These are phyloP conservation scores for Theocolax elegans DNA, from an alignment of 1,140 invertebrate genomes.

Conservation along the genomic window DNA sequence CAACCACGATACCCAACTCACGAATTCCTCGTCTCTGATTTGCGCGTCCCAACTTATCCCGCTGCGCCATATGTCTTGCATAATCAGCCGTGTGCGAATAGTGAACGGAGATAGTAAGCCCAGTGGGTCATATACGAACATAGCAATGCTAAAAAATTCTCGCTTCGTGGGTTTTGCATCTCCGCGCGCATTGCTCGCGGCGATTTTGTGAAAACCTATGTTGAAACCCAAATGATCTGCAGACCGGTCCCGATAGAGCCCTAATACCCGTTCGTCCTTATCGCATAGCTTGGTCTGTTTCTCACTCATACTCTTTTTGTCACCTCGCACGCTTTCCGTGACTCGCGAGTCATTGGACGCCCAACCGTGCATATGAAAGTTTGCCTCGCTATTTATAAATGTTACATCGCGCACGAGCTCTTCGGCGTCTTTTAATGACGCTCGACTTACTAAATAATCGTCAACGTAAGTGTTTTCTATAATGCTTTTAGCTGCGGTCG, in stretches of 20 bases:
- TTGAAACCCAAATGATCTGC: background rate
- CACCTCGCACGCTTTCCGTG: background rate
- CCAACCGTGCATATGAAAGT: constrained; percentile 3
- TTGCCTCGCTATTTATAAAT: background rate
- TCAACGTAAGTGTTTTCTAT: background rate
- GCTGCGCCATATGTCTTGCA: no score
- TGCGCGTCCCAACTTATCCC: no score
- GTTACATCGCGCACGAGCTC: background rate
- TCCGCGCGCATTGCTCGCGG: no score
- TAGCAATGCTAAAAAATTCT: background rate
- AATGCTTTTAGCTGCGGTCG: background rate
- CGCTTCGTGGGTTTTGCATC: no score
- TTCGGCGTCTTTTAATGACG: background rate
- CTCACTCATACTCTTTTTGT: no score
- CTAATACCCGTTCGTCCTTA: background rate
- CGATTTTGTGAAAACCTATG: background rate
- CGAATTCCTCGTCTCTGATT: no score
- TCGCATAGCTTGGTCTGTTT: background rate
- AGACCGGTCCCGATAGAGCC: background rate
- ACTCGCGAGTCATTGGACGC: background rate
- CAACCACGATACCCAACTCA: background rate
- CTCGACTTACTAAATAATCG: background rate
- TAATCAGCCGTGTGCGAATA: no score
- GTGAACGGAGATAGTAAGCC: background rate
- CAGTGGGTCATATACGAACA: background rate